These are phyloP conservation scores for Xiphophorus maculatus DNA, from an alignment of 2,113 vertebrate species.

Conservation along the genomic window DNA sequence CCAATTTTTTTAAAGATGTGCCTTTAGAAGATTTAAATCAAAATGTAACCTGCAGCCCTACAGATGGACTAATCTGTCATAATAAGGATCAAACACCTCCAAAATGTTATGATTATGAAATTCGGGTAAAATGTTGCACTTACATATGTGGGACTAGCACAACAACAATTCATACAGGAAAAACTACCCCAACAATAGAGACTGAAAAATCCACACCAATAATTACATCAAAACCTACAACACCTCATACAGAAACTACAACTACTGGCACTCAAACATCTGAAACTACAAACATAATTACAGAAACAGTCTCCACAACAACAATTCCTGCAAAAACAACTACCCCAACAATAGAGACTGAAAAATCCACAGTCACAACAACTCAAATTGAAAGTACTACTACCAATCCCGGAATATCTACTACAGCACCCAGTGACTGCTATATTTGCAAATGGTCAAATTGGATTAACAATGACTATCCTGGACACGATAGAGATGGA, in stretches of 20 bases:
- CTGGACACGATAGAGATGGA: rapidly evolving
- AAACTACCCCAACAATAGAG: neutral
- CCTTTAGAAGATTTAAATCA: constrained; percentile 7
- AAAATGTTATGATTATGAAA: neutral
- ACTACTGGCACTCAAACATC: too few species aligned
- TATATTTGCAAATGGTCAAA: constrained; percentile 36
- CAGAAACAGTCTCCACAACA: neutral
- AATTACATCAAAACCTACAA: too few species aligned
- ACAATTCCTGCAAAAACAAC: too few species aligned
- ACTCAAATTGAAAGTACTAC: neutral
- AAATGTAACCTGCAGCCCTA: constrained; percentile 35
- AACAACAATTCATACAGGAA: too few species aligned
- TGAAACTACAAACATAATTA: too few species aligned
- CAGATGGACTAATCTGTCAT: constrained; percentile 57
- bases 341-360: neutral
- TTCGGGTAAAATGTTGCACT: neutral
- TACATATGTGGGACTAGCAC: neutral
- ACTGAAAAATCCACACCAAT: neutral
- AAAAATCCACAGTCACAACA: neutral
- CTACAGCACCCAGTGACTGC: neutral
- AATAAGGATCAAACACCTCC: constrained; percentile 50
- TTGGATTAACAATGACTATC: constrained; percentile 35
- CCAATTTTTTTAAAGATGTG: rapidly evolving
- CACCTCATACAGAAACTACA: too few species aligned
- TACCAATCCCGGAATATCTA: neutral